Evolutionary conservation across 2,797 vertebrate species (phyloP), one percentile per base, ranked within the genome.

Genomic region (Adrianichthys oophorus): DNA sequence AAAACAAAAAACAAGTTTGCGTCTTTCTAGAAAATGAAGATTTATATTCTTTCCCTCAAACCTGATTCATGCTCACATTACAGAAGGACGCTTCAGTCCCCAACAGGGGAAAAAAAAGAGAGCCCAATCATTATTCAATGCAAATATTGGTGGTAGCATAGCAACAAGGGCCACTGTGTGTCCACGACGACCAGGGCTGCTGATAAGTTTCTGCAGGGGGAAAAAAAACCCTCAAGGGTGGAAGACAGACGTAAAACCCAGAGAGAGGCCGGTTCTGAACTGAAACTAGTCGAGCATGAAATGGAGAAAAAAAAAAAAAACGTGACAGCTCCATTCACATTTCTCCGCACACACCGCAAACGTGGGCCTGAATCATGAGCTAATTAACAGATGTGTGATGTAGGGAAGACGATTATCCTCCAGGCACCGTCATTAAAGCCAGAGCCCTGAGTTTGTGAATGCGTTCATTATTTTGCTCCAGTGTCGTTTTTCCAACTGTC

Each of bases 61-160:
- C 63, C 65, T 74, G 69, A 80, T 65, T 76, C 64, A 67, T 37
- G 26, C 57, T 70, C 68, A 48, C 61, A 58, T 79, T 68, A 68
- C 70, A 82, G 72, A 65, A 64, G 81, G 77, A 75, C 67, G 62
- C 77, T 81, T 81, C 76, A 51, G 62, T 72, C 42, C 50, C 60
- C 67, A 62, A 49, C 74, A 54, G 15, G n/a, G 67, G 69, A 79
- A 80, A 26, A 26, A 26, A 26, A 64, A 62, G 70, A 72, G 54
- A 63, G 61, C 70, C 82, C 81, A 88, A 88, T 91, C 89, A 88
- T 86, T 87, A 88, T 86, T 80, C 79, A 73, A 87, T 88, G 85
- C 89, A 88, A 90, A 89, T 88, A 83, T 82, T 84, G 70, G 78
- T 70, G 74, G 89, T 92, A 91, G 90, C 90, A 73, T 92, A 90